Conservation (phyloP, 2,113 vertebrate species). For the Cyrtonyx montezumae region DNA sequence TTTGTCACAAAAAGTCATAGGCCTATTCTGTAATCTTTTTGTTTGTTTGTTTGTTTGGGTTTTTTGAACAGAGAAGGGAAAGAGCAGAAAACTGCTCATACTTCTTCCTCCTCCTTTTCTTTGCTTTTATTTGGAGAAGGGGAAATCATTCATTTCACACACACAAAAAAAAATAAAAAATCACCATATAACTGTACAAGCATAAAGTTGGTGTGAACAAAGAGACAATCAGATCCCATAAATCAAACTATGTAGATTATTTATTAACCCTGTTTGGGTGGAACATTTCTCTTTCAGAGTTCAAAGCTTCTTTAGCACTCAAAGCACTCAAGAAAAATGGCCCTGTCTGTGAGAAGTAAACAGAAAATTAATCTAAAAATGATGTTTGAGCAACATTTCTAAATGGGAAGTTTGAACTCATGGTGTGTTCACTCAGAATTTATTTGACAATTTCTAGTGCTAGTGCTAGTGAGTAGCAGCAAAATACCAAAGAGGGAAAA, state of each 20-base stretch:
- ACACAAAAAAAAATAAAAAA: neutral
- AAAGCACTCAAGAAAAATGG: neutral
- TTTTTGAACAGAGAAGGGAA: neutral
- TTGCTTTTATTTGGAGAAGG: neutral
- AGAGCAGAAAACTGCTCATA: neutral
- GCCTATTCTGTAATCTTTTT: neutral
- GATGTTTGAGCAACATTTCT: neutral
- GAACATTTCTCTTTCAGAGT: neutral
- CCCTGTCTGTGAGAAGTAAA: neutral
- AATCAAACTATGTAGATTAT: neutral
- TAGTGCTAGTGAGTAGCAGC: neutral
- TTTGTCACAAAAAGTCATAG: neutral
- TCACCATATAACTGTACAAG: neutral
- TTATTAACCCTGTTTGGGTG: neutral
- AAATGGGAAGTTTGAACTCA: neutral
- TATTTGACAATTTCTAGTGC: neutral
- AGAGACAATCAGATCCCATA: neutral
- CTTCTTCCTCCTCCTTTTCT: neutral
- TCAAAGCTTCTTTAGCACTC: neutral
- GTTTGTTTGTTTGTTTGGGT: neutral
- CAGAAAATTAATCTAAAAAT: neutral
- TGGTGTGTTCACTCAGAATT: neutral
- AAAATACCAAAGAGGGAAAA: neutral
- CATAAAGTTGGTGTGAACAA: neutral
- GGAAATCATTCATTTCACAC: neutral